These are phyloP conservation scores for Acromyrmex charruanus DNA, from an alignment of 1,140 invertebrate species.

Conservation along the genomic window DNA sequence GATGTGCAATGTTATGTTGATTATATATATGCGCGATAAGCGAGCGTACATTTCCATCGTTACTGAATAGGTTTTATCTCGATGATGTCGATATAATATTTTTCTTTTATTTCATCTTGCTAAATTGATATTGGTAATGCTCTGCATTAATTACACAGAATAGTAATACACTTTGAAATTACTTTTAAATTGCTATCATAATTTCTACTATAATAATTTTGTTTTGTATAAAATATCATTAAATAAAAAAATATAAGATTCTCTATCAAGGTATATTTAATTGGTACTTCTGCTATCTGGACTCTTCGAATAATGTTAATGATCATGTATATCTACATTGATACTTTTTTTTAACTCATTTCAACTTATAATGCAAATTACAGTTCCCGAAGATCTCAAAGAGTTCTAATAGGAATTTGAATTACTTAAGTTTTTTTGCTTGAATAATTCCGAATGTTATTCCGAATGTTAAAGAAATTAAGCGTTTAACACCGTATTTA, in stretches of 20 bases:
- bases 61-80: not conserved
- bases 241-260: not conserved
- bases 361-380: not conserved
- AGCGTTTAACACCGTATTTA: not conserved
- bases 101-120: not conserved
- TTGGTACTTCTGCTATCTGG: not conserved
- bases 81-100: not conserved
- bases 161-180: slow-evolving; percentile 19
- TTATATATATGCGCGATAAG: slow-evolving; percentile 14
- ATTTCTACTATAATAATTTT: not conserved
- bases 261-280: not conserved
- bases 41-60: not conserved
- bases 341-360: not conserved
- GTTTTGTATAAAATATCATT: not conserved
- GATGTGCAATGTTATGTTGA: slow-evolving; percentile 11
- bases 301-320: not conserved
- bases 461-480: not conserved
- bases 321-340: not conserved
- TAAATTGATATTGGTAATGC: not conserved
- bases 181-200: not conserved
- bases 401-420: not conserved
- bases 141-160: not conserved
- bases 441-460: not conserved
- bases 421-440: not conserved
- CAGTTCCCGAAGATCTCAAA: not conserved